These are phyloP conservation scores for Venturia canescens DNA, from an alignment of 1,140 invertebrate genomes.

Conservation along the genomic window DNA sequence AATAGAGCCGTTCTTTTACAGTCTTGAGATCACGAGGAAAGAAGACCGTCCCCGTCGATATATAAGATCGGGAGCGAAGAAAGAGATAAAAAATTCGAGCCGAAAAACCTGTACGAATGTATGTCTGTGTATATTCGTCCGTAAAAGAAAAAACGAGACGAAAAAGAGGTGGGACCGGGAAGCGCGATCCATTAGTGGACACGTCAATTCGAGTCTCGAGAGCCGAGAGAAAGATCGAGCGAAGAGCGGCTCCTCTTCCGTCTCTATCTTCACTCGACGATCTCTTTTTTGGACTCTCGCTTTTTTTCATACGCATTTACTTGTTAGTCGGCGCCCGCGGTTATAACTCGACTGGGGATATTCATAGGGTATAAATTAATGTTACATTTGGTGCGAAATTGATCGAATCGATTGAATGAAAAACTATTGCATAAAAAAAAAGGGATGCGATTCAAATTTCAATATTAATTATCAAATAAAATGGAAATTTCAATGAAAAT, in stretches of 20 bases:
- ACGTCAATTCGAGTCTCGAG: constrained; percentile 76
- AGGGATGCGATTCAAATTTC: too few relatives aligned
- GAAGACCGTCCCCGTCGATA: constrained; percentile 32
- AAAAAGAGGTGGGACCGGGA: constrained; percentile 60
- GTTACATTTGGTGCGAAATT: neutral
- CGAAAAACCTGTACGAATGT: neutral
- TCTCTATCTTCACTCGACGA: neutral
- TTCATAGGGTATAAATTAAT: neutral
- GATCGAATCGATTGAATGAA: neutral
- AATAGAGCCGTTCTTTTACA: constrained; percentile 66
- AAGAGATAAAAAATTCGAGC: constrained; percentile 40
- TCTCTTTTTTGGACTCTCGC: neutral
- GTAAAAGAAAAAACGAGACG: constrained; percentile 55
- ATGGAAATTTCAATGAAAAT: neutral
- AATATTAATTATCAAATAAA: too few relatives aligned
- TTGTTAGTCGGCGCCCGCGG: neutral
- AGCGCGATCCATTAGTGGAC: constrained; percentile 77
- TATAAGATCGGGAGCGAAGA: constrained; percentile 13
- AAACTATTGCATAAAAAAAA: neutral
- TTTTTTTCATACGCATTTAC: constrained; percentile 4
- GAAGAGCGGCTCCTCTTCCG: constrained; percentile 12
- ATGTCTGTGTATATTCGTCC: constrained; percentile 23
- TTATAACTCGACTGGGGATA: constrained; percentile 66
- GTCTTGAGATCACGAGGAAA: constrained; percentile 60
- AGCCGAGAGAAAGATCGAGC: constrained; percentile 61